These are phyloP conservation scores for Caenorhabditis sinica DNA, from an alignment of 2,888 invertebrate species.

Conservation along the genomic window DNA sequence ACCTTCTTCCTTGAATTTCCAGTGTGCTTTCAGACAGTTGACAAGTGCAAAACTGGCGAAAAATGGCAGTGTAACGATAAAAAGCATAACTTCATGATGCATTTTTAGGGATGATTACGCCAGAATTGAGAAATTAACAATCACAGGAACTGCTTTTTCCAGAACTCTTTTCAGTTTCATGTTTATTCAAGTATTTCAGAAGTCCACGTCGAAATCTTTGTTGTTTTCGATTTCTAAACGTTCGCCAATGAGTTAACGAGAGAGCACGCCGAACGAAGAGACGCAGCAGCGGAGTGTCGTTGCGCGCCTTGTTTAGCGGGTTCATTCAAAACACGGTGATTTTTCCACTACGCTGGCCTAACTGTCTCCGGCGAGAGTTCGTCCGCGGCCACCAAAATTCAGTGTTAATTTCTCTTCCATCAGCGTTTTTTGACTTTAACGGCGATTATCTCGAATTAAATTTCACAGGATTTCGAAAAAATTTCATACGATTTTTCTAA, in stretches of 20 bases:
- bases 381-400: too few species aligned
- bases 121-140: too few species aligned
- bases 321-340: background rate
- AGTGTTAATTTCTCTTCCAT: too few species aligned
- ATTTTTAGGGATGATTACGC: constrained; percentile 10
- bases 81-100: constrained; percentile 34
- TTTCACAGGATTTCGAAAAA: background rate
- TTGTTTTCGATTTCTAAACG: background rate
- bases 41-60: constrained; percentile 37
- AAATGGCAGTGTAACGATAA: constrained; percentile 38
- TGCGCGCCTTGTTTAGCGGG: constrained; percentile 24
- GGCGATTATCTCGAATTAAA: too few species aligned
- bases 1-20: constrained; percentile 42
- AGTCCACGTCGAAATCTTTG: too few species aligned
- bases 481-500: background rate
- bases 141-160: background rate
- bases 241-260: background rate
- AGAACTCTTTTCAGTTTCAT: too few species aligned
- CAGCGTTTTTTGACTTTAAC: too few species aligned
- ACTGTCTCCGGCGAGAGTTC: too few species aligned
- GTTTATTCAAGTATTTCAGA: too few species aligned
- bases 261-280: constrained; percentile 9
- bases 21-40: constrained; percentile 43
- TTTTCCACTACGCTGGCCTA: too few species aligned
- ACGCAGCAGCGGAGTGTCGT: constrained; percentile 47